Base-by-base conservation (phyloP, 1,140 invertebrate genomes). In the Octopus bimaculoides region DNA sequence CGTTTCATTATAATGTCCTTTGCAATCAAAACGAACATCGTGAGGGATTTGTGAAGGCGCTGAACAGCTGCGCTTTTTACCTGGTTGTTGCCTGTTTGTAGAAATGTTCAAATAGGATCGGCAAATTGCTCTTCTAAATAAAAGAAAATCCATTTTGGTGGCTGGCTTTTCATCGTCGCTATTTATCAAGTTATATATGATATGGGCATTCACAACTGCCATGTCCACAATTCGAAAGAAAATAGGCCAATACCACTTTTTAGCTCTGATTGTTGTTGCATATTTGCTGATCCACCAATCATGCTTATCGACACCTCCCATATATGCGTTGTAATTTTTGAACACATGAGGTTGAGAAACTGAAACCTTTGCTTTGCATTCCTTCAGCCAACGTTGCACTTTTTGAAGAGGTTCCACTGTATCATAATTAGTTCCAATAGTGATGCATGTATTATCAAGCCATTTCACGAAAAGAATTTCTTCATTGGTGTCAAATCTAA, bases 341-440 rank as follows among this genome's bases (percentile, higher is more conserved):
- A 66, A 66, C 9, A n/a, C 61, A 66, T 66, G 9, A 10, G 61
- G 61, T 66, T 66, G 61, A 66, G 61, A n/a, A n/a, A n/a, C 9
- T n/a, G n/a, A 9, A 10, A 66, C 61, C 61, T n/a, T 66, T 66
- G 9, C 61, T n/a, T n/a, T 66, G 9, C n/a, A 66, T 66, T 10
- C n/a, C 61, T 66, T n/a, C n/a, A 66, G 9, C 61, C 61, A 66
- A 66, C 9, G n/a, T 9, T 9, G 9, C n/a, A n/a, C n/a, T n/a
- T n/a, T n/a, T n/a, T n/a, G n/a, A n/a, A n/a, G n/a, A n/a, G n/a
- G n/a, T n/a, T 74, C 20, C 8, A 74, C 41, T 20, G 73, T 7
- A 74, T 74, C 20, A 41, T 8, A 74, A 74, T 74, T 74, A 41
- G 73, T 74, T 10, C 9, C 73, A 74, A 74, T 74, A 74, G 73